phyloP scores from a whole-genome alignment of 2,113 vertebrate species.

The Pogonocichla stellata region DNA sequence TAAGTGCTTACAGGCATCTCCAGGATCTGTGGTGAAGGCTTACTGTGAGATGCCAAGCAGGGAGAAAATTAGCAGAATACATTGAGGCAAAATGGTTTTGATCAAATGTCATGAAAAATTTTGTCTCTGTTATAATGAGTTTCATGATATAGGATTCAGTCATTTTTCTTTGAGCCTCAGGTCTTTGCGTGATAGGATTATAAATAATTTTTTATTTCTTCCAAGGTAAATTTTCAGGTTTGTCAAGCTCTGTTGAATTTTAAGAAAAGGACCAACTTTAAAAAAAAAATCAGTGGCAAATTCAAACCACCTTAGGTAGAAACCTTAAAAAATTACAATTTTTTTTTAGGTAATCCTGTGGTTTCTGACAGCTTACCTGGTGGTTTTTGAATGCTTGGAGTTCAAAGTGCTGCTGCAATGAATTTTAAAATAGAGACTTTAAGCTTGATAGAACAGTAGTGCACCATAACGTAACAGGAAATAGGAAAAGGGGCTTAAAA shows the following conservation, averaged over 20 bases:
- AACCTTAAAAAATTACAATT: not conserved
- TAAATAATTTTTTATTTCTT: not conserved
- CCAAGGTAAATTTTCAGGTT: not conserved
- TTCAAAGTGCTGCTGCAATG: constrained; percentile 3
- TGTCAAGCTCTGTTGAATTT: not conserved
- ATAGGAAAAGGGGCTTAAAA: not conserved
- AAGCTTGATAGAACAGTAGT: not conserved
- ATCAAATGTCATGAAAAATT: not conserved
- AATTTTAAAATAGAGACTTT: constrained; percentile 20
- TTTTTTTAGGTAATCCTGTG: not conserved
- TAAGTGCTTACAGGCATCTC: not conserved
- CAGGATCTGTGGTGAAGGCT: not conserved
- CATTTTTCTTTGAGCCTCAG: not conserved
- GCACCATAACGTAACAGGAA: not conserved
- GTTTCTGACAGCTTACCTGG: constrained; percentile 20
- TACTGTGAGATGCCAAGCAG: not conserved
- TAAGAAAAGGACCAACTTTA: not conserved
- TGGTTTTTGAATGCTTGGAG: not conserved
- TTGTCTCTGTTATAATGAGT: not conserved
- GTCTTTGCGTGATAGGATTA: not conserved
- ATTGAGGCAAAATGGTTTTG: not conserved
- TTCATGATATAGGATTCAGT: not conserved
- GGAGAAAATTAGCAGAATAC: not conserved
- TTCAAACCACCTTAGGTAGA: not conserved
- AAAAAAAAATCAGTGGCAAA: not conserved